These are phyloP conservation scores for Clarias pachynema DNA, from an alignment of 2,797 vertebrate species.

Conservation along the genomic window DNA sequence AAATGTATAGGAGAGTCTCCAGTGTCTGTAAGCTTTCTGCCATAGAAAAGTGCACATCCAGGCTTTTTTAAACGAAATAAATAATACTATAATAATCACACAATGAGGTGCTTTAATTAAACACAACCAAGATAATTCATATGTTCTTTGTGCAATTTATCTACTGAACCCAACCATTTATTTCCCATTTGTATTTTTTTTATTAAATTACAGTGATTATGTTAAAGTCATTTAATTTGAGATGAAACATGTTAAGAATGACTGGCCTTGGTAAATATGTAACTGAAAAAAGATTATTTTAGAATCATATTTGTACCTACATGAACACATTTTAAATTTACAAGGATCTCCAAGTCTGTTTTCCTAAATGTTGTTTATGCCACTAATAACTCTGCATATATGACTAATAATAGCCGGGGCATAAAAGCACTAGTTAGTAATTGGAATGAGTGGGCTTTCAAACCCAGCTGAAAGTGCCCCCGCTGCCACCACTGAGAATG, in stretches of 20 bases:
- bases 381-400: neutral
- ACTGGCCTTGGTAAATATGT: slow-evolving; percentile 2
- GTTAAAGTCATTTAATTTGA: neutral
- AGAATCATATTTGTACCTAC: neutral
- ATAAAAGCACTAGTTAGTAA: neutral
- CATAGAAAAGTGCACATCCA: neutral
- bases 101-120: neutral
- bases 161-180: neutral
- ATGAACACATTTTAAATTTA: neutral
- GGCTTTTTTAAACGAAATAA: neutral
- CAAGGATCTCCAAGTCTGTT: neutral
- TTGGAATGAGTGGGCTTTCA: neutral
- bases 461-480: slow-evolving; percentile 25
- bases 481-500: slow-evolving; percentile 13
- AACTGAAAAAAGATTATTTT: neutral
- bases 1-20: neutral
- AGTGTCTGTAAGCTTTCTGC: neutral
- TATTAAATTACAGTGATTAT: neutral
- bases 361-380: neutral
- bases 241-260: neutral
- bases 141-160: neutral
- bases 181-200: neutral
- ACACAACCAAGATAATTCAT: neutral
- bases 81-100: neutral
- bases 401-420: neutral